Evolutionary conservation across 2,888 invertebrate species (phyloP).

Genomic region (Sinelater perroti): DNA sequence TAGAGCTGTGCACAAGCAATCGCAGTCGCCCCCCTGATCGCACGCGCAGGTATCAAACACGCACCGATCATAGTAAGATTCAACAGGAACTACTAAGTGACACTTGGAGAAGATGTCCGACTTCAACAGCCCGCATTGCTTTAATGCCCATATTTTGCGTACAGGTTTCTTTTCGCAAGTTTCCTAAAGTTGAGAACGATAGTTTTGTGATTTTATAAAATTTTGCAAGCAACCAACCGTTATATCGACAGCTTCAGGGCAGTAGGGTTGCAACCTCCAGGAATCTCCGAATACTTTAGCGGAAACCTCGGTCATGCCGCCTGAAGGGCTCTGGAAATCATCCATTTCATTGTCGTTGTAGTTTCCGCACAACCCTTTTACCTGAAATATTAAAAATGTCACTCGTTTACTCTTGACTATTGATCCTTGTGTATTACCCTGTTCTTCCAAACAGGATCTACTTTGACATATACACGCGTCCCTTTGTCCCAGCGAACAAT

Average conservation of each 20-base stretch:
- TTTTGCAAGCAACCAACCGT: conserved; percentile 64
- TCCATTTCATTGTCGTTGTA: conserved; percentile 85
- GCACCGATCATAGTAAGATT: conserved; percentile 76
- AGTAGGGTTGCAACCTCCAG: conserved; percentile 83
- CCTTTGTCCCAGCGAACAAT: conserved; percentile 88
- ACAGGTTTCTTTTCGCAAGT: conserved; percentile 80
- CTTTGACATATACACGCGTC: conserved; percentile 83
- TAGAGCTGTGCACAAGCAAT: conserved; percentile 87
- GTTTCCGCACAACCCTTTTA: conserved; percentile 88
- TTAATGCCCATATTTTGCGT: conserved; percentile 81
- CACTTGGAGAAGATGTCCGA: conserved; percentile 78
- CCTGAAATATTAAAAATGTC: conserved; percentile 37
- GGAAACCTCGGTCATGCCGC: conserved; percentile 79
- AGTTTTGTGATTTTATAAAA: not conserved
- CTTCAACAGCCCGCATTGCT: conserved; percentile 79
- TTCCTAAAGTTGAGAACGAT: conserved; percentile 64
- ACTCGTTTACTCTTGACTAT: too few species aligned
- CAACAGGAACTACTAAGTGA: conserved; percentile 80
- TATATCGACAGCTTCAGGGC: conserved; percentile 69
- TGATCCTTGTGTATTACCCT: too few species aligned
- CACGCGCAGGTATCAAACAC: conserved; percentile 90
- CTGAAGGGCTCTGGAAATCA: conserved; percentile 86
- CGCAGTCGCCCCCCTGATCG: conserved; percentile 89
- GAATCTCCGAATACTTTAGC: conserved; percentile 85
- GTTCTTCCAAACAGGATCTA: conserved; percentile 80